A percentile compares a stretch with the other conserved stretches of the same genome.
phyloP scores from a whole-genome alignment of 2,113 vertebrate species.

The Daubentonia madagascariensis region DNA sequence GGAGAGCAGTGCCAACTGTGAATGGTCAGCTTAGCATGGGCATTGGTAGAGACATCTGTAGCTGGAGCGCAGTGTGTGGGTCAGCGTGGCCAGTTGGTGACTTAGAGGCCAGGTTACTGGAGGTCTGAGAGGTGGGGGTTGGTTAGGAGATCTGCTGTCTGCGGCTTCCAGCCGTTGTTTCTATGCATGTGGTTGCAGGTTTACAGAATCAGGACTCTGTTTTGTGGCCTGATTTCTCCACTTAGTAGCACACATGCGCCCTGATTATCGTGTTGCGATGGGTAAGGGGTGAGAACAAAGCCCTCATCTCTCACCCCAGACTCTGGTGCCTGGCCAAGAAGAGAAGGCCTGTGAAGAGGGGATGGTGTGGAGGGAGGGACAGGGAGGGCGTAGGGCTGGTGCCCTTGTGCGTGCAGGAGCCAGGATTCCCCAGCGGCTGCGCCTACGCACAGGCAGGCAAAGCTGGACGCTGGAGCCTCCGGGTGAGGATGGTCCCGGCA shows the following conservation, averaged over 20 bases:
- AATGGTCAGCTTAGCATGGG: neutral
- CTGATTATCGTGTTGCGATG: accelerated
- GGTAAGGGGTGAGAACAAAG: too few relatives aligned
- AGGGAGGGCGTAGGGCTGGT: too few relatives aligned
- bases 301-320: neutral
- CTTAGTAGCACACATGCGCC: accelerated
- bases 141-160: too few relatives aligned
- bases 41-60: accelerated
- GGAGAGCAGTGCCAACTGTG: neutral
- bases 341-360: neutral
- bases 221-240: neutral
- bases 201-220: accelerated
- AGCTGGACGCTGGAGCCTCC: neutral
- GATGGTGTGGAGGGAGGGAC: accelerated
- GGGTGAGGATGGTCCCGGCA: neutral
- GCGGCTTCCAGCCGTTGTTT: neutral
- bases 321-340: neutral
- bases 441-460: neutral
- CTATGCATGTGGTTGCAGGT: accelerated
- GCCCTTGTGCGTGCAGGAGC: too few relatives aligned
- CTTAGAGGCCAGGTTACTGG: neutral
- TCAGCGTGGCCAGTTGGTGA: accelerated
- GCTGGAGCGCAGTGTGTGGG: accelerated
- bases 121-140: accelerated
- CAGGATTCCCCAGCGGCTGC: accelerated